Percentiles rank a stretch among this genome's conserved stretches.
These are phyloP conservation scores for Diceros bicornis DNA, from an alignment of 2,797 vertebrate species.

Conservation along the genomic window DNA sequence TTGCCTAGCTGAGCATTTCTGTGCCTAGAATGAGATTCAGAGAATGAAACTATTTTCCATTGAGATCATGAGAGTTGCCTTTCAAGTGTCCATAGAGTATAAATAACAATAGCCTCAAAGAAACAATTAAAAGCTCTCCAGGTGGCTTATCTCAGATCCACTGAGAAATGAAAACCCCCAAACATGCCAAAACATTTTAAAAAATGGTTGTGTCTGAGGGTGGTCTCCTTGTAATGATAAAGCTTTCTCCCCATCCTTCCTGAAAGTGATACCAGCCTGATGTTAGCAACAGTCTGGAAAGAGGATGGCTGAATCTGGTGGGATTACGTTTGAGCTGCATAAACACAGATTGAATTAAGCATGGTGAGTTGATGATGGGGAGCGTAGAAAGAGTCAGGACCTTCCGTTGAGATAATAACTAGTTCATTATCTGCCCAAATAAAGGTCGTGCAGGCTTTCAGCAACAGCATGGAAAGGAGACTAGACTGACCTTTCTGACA, in stretches of 20 bases:
- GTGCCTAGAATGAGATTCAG: conserved; percentile 50
- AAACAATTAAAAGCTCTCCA: conserved; percentile 84
- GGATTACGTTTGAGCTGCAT: conserved; percentile 80
- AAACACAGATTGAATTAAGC: conserved; percentile 83
- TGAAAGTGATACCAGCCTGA: conserved; percentile 84
- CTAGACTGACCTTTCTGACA: conserved; percentile 77
- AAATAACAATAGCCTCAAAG: conserved; percentile 82
- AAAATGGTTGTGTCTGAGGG: conserved; percentile 81
- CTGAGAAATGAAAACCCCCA: conserved; percentile 80
- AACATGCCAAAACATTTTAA: conserved; percentile 75
- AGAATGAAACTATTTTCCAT: conserved; percentile 73
- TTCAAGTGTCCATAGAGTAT: conserved; percentile 74
- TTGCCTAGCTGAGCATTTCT: conserved; percentile 57
- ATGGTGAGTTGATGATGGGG: conserved; percentile 76
- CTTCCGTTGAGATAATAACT: conserved; percentile 80
- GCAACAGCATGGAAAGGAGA: conserved; percentile 74
- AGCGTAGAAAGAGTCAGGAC: conserved; percentile 69
- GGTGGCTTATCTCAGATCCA: conserved; percentile 83
- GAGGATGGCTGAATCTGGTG: conserved; percentile 76
- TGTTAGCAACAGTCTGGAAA: conserved; percentile 30
- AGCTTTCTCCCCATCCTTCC: conserved; percentile 81
- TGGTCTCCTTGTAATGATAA: conserved; percentile 84
- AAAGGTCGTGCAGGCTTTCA: conserved; percentile 82
- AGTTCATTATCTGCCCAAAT: conserved; percentile 85
- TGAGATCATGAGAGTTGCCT: conserved; percentile 63